Evolutionary conservation across 1,140 invertebrate species (phyloP).

Genomic region (Calliopsis andreniformis): DNA sequence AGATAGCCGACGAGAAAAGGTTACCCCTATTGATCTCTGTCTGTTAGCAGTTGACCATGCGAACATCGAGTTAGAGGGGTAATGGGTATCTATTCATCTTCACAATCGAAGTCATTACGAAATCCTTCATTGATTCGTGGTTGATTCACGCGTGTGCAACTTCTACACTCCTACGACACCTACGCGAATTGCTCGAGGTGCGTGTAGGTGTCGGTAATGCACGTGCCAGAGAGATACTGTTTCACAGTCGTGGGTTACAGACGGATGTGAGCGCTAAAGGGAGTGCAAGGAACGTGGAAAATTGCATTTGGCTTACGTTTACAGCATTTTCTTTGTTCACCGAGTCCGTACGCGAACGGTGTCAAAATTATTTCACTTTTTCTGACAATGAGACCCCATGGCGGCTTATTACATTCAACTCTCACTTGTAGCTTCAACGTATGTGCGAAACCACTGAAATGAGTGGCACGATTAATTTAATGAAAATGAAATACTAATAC

Average conservation of each 20-base stretch:
- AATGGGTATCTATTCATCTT: constrained; percentile 23
- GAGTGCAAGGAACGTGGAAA: constrained; percentile 6
- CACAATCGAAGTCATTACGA: constrained; percentile 40
- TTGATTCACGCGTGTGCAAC: constrained; percentile 16
- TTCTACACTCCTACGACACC: constrained; percentile 19
- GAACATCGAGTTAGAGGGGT: neutral
- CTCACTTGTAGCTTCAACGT: too few relatives aligned
- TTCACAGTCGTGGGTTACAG: neutral
- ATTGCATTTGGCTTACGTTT: neutral
- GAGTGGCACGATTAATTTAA: too few relatives aligned
- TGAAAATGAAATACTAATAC: too few relatives aligned
- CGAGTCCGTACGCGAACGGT: too few relatives aligned
- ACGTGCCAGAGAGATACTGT: constrained; percentile 9
- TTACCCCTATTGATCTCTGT: too few relatives aligned
- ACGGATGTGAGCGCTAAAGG: constrained; percentile 7
- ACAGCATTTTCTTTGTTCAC: neutral
- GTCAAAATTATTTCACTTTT: neutral
- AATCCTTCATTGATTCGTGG: constrained; percentile 41
- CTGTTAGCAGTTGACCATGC: too few relatives aligned
- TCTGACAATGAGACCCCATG: too few relatives aligned
- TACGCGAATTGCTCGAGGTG: constrained; percentile 27
- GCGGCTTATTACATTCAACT: too few relatives aligned
- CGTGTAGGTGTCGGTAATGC: constrained; percentile 43
- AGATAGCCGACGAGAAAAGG: too few relatives aligned
- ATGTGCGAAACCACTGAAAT: too few relatives aligned